Evolutionary conservation across 1,140 invertebrate species (phyloP), one percentile per base, ranked within the genome.

Genomic region (Leptinotarsa lineolata): DNA sequence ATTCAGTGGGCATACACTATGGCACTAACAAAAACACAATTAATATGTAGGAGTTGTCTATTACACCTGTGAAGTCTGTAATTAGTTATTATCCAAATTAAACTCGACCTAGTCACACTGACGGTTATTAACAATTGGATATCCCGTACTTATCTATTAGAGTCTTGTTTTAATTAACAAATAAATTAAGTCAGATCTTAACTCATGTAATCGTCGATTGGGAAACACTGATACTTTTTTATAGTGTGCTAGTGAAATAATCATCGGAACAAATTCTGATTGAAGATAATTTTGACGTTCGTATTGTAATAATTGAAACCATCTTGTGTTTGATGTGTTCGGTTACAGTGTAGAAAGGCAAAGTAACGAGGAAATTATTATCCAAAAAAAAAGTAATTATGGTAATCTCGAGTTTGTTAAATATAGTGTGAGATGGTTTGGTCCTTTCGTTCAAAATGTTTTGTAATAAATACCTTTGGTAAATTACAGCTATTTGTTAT

Each of bases 141-240:
- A 68, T 18, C 67, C 30, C 48, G 11, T 54, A 68, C 67, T 68
- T 68, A 68, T 68, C 67, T 68, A 68, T 68, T 68, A 68, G 30
- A 54, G 22, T 5, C 67, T 68, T 18, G 48, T 68, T 68, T 68
- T 68, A 68, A 68, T 68, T 58, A 68, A 46, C 67, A 68, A 68
- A 68, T 68, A 54, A 48, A 68, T 68, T 20, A 68, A 68, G 44
- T 68, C 67, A 21, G 67, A 18, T 45, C 44, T 21, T 58, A 68
- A 68, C 45, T 68, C 30, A 46, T 18, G 67, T 58, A 45, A 68
- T 68, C 15, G 48, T 39, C 48, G 44, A 68, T 68, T 54, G 45
- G 44, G 45, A 39, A 68, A 58, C 67, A 21, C 67, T 22, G 20
- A 68, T 54, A 54, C 18, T 21, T 45, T 68, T 68, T 63, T 15